Evolutionary conservation across 2,113 vertebrate species (phyloP).

Genomic region (Caretta caretta): DNA sequence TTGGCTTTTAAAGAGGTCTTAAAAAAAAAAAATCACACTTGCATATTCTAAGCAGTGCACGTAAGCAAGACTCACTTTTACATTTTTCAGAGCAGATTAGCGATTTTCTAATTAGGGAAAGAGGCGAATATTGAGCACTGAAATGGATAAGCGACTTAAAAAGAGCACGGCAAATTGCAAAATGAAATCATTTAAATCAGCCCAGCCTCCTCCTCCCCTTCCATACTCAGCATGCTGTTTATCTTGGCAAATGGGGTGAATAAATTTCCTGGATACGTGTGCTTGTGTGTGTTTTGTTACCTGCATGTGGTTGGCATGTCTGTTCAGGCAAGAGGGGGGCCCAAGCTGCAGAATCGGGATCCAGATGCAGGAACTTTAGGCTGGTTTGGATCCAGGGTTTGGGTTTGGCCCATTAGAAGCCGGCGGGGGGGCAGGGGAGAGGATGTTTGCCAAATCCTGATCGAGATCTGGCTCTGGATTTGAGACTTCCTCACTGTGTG

Average conservation of each 20-base stretch:
- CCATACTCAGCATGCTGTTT: slow-evolving; percentile 64
- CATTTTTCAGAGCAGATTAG: slow-evolving; percentile 77
- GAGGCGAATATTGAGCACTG: slow-evolving; percentile 72
- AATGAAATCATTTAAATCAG: slow-evolving; percentile 74
- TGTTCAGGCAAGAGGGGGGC: background rate
- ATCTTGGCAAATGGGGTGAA: slow-evolving; percentile 63
- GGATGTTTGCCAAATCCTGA: background rate
- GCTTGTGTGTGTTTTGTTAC: background rate
- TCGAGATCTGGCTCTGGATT: background rate
- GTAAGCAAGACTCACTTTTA: slow-evolving; percentile 70
- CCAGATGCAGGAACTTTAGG: background rate
- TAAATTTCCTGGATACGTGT: slow-evolving; percentile 64
- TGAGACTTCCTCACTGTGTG: background rate
- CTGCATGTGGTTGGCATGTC: slow-evolving; percentile 32
- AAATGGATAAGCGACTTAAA: slow-evolving; percentile 77
- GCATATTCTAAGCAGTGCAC: slow-evolving; percentile 63
- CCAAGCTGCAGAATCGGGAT: background rate
- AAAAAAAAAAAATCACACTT: slow-evolving; percentile 38
- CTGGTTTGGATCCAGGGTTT: background rate
- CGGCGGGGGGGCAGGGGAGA: accelerated
- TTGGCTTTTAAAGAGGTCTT: slow-evolving; percentile 34
- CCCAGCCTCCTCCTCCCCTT: slow-evolving; percentile 49
- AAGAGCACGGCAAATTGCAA: slow-evolving; percentile 69
- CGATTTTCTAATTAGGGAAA: slow-evolving; percentile 77
- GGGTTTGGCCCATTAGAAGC: background rate